These are phyloP conservation scores for Phoenicopterus ruber DNA, from an alignment of 2,113 vertebrate species.

Conservation along the genomic window DNA sequence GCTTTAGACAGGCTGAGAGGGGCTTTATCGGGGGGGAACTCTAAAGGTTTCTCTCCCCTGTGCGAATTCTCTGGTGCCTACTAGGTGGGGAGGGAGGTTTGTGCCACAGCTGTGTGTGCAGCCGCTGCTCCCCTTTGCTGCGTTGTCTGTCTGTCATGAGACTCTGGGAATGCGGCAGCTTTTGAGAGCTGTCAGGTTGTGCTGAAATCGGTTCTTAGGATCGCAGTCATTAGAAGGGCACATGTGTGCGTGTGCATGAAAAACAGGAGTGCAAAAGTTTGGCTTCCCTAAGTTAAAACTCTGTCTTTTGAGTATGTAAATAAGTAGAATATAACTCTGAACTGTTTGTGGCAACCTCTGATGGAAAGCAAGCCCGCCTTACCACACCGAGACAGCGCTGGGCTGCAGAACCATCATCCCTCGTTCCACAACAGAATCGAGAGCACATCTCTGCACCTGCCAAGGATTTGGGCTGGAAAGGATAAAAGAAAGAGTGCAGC, in stretches of 20 bases:
- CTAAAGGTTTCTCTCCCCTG: background rate
- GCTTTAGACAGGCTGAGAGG: background rate
- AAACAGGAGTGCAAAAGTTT: background rate
- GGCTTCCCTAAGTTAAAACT: background rate
- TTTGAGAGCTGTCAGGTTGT: background rate
- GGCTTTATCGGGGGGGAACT: background rate
- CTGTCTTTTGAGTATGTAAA: background rate
- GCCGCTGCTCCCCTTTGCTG: background rate
- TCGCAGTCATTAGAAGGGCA: background rate
- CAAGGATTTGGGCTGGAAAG: background rate
- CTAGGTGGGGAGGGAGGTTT: background rate
- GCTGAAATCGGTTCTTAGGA: background rate
- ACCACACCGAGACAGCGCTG: background rate
- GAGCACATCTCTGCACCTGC: background rate
- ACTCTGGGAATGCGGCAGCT: background rate
- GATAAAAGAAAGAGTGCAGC: background rate
- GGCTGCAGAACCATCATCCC: background rate
- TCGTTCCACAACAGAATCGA: rapidly evolving
- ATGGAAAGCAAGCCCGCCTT: background rate
- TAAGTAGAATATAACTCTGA: background rate
- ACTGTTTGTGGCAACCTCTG: background rate
- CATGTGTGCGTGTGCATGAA: rapidly evolving
- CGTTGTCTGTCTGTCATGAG: background rate
- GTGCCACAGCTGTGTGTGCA: background rate
- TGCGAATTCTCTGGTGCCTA: background rate